Evolutionary conservation across 2,797 vertebrate genomes (phyloP).

Genomic region (Psittacula echo): DNA sequence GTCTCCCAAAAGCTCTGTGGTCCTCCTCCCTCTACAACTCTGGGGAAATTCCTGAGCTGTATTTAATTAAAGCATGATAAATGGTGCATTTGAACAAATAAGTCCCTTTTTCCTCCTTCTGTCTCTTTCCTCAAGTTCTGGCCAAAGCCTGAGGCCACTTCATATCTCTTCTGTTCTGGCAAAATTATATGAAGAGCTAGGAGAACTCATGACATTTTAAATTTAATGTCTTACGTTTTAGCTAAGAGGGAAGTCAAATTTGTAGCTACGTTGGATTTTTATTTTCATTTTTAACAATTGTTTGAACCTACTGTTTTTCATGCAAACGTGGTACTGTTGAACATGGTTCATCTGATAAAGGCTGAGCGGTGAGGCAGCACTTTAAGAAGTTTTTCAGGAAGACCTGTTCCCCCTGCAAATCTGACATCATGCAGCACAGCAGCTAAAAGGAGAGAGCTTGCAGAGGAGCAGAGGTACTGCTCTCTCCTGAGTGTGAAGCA

Average conservation of each 20-base stretch:
- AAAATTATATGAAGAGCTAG: background rate
- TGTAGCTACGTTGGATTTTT: background rate
- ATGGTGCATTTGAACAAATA: background rate
- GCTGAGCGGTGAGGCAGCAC: background rate
- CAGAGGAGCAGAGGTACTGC: background rate
- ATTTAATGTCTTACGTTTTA: background rate
- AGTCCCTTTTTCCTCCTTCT: background rate
- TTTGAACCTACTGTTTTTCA: background rate
- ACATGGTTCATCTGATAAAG: background rate
- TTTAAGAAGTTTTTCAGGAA: background rate
- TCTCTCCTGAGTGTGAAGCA: background rate
- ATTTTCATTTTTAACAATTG: background rate
- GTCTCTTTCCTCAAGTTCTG: background rate
- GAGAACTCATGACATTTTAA: background rate
- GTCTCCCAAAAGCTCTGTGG: background rate
- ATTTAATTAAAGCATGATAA: conserved; percentile 18
- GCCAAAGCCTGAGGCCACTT: background rate
- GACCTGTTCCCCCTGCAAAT: background rate
- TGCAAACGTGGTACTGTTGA: background rate
- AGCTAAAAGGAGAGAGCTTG: background rate
- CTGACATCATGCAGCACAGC: rapidly evolving
- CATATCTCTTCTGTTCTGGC: background rate
- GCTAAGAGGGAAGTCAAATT: background rate
- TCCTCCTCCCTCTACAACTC: background rate
- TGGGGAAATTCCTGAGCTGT: background rate